These are phyloP conservation scores for Eupithecia inturbata DNA, from an alignment of 2,888 invertebrate species.

Conservation along the genomic window DNA sequence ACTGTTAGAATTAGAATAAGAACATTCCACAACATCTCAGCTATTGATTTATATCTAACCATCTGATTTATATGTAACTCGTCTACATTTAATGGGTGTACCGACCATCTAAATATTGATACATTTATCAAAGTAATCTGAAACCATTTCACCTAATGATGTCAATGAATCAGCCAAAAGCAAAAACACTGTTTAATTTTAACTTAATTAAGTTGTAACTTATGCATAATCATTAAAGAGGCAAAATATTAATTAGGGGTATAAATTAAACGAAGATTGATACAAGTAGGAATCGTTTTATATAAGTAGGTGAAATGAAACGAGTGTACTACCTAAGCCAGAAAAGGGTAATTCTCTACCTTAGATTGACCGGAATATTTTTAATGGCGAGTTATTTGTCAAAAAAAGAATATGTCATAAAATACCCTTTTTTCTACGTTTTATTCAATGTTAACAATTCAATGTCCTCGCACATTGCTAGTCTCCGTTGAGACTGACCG, in stretches of 20 bases:
- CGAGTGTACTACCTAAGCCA: background rate
- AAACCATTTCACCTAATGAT: slow-evolving; percentile 14
- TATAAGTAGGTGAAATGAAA: background rate
- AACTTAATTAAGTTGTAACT: slow-evolving; percentile 22
- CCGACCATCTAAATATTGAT: slow-evolving; percentile 17
- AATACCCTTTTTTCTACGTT: too few relatives aligned
- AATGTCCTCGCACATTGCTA: too few relatives aligned
- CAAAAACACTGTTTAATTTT: slow-evolving; percentile 2
- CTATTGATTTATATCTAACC: slow-evolving; percentile 7
- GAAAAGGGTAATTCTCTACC: background rate
- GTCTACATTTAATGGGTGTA: slow-evolving; percentile 10
- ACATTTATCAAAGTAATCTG: slow-evolving; percentile 12
- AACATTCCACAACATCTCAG: slow-evolving; percentile 2
- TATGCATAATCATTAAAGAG: slow-evolving; percentile 16
- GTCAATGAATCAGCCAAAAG: slow-evolving; percentile 15
- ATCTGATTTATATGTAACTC: slow-evolving; percentile 15
- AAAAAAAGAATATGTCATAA: too few relatives aligned
- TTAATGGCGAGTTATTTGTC: too few relatives aligned
- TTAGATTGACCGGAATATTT: too few relatives aligned
- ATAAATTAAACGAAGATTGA: slow-evolving; percentile 8
- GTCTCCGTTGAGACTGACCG: too few relatives aligned
- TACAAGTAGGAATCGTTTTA: background rate
- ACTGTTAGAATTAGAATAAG: background rate
- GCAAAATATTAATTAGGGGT: slow-evolving; percentile 17
- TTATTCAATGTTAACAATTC: too few relatives aligned